Base-by-base conservation (phyloP, 1,140 invertebrate species). In the Atta texana region DNA sequence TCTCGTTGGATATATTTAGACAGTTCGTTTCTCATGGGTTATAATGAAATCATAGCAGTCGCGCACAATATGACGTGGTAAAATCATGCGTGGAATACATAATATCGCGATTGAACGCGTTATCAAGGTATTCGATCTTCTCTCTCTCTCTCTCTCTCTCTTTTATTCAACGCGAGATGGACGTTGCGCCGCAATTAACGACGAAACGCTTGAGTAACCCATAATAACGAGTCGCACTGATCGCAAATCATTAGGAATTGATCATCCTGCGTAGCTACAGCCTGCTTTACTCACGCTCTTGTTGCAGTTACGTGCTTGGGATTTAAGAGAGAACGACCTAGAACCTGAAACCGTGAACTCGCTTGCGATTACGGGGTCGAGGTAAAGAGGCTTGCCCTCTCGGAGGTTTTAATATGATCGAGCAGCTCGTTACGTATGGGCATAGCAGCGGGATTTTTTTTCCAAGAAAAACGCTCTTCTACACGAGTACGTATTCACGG, bases 291-390 rank as follows among this genome's bases (percentile, higher is more conserved):
- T 88, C 77, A 44, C 39, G 80, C 68, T 49, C 88, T 76, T 63
- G 63, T 80, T 85, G 78, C 78, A 74, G 89, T 90, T 88, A 86
- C 89, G 82, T 85, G 89, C 89, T 49, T 31, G 28, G 51, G 31
- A 34, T 55, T 53, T 72, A 51, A 69, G 6, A 80, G 89, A 80
- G 89, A 4, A 68, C 85, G 89, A 91, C 89, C 89, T 88, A 91
- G 89, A 91, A 88, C 89, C 89, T 90, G 86, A 90, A 91, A 90
- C 89, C 89, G 89, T 90, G 86, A 90, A 90, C 89, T 72, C 59
- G 75, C 71, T 72, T 72, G 87, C 87, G 89, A 89, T 90, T 90
- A 88, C 89, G 75, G 68, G 72, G 66, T 89, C 85, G 75, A 81
- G 87, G 80, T 84, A 85, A 90, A 80, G 71, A 78, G 86, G 44